Evolutionary conservation across 2,888 invertebrate species (phyloP), one percentile per base, ranked within the genome.

Genomic region (Tuta absoluta): DNA sequence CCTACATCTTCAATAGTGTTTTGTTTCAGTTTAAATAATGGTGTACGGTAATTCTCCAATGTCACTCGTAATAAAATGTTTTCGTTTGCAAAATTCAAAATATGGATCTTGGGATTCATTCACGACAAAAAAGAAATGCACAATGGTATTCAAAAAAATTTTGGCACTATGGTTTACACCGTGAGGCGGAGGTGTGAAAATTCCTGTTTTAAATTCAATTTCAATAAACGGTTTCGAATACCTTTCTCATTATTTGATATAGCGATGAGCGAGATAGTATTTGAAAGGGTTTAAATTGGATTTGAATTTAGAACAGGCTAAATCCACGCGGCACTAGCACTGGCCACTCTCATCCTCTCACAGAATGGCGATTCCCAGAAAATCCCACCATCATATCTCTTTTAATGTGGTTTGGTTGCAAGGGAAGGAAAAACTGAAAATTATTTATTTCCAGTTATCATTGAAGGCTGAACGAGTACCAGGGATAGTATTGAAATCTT

Each of bases 341-440:
- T 17, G 60, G 28, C 38, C 45, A 60, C 60, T 60, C 60, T 60
- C 60, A 59, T 59, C 23, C 41, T 23, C 38, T 59, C 59, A 59
- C 59, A 23, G 23, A 59, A 53, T 53, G 11, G 23, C 14, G 24
- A 14, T 53, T 53, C 51, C 51, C 51, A 23, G 23, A 19, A n/a
- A 51, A 28, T 56, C n/a, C 19, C 33, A 17, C 24, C 33, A 33
- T 14, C 14, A 24, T 53, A 53, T 53, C 11, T 24, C 11, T 21
- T 12, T 21, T 23, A 21, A 23, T 23, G 21, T 21, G 23, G 19
- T 49, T 49, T 19, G 12, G 19, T 21, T 49, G 4, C 1, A 49
- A 21, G 23, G 21, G 1, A 17, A 21, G 17, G 11, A 19, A 19
- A 49, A 49, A 49, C 17, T 49, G 7, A 19, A 19, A 8, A 0